Conservation (phyloP, 2,113 vertebrate genomes). For the Bubalus kerabau region DNA sequence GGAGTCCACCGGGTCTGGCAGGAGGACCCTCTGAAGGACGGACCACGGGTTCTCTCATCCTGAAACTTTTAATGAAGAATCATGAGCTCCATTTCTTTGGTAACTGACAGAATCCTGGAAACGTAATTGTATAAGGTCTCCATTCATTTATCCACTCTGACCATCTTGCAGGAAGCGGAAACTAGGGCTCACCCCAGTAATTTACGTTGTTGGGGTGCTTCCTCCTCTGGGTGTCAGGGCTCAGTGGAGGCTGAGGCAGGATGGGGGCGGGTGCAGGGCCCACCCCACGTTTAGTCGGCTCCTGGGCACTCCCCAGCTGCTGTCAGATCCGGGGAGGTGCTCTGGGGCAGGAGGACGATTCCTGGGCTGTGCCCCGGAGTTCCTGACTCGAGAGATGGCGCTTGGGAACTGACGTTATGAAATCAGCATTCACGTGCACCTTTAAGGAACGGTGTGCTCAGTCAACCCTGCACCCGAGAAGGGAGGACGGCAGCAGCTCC, state of each 20-base stretch:
- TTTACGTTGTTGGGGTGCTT: background rate
- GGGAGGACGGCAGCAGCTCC: background rate
- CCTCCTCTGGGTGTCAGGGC: background rate
- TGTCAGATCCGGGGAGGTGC: background rate
- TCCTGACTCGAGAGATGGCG: background rate
- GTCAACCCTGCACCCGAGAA: background rate
- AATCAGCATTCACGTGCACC: background rate
- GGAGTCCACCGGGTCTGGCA: background rate
- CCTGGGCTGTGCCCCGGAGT: background rate
- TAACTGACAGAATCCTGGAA: background rate
- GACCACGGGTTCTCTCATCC: background rate
- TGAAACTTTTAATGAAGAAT: background rate
- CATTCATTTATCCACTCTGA: background rate
- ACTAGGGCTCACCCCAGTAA: background rate
- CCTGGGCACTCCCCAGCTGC: background rate
- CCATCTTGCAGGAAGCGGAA: background rate
- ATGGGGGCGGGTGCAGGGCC: rapidly evolving
- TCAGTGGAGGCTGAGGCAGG: background rate
- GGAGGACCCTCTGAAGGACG: background rate
- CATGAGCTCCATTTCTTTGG: background rate
- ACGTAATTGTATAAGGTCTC: background rate
- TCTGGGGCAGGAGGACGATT: background rate
- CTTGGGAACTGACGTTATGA: background rate
- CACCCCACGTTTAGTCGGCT: rapidly evolving
- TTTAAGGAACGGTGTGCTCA: background rate